Evolutionary conservation across 2,888 invertebrate genomes (phyloP).

Genomic region (Diplolepis rosae): DNA sequence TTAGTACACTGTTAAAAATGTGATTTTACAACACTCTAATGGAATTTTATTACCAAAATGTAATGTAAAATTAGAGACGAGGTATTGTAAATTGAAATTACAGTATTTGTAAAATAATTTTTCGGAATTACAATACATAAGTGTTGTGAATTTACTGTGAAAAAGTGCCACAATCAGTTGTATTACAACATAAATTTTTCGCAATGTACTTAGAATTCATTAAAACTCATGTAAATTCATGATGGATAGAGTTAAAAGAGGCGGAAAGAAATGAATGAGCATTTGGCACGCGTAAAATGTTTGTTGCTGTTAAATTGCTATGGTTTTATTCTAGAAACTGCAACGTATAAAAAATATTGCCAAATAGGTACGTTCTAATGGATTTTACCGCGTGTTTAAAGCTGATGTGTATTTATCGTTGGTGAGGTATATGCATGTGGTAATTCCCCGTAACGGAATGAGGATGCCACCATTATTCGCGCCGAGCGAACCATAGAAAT

Average conservation of each 20-base stretch:
- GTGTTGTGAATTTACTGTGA: too few relatives aligned
- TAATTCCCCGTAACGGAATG: constrained; percentile 39
- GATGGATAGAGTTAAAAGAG: constrained; percentile 2
- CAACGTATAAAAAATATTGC: neutral
- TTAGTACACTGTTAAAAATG: too few relatives aligned
- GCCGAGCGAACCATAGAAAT: constrained; percentile 38
- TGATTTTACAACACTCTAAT: too few relatives aligned
- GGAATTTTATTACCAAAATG: too few relatives aligned
- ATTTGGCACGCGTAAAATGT: constrained; percentile 11
- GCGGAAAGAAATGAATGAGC: constrained; percentile 14
- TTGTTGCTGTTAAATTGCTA: constrained; percentile 9
- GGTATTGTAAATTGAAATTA: too few relatives aligned
- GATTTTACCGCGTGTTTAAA: constrained; percentile 34
- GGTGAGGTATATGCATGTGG: constrained; percentile 35
- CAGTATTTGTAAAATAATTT: too few relatives aligned
- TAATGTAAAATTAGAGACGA: too few relatives aligned
- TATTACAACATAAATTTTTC: too few relatives aligned
- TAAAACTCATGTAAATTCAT: too few relatives aligned
- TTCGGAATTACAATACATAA: too few relatives aligned
- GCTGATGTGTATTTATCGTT: constrained; percentile 44
- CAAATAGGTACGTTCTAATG: constrained; percentile 22
- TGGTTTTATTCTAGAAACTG: constrained; percentile 10
- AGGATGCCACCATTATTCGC: constrained; percentile 37
- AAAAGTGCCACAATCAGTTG: too few relatives aligned
- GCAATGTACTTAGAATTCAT: too few relatives aligned